Percentiles rank a stretch among this genome's conserved stretches.
phyloP scores from a whole-genome alignment of 1,140 invertebrate genomes.

The Periplaneta americana region DNA sequence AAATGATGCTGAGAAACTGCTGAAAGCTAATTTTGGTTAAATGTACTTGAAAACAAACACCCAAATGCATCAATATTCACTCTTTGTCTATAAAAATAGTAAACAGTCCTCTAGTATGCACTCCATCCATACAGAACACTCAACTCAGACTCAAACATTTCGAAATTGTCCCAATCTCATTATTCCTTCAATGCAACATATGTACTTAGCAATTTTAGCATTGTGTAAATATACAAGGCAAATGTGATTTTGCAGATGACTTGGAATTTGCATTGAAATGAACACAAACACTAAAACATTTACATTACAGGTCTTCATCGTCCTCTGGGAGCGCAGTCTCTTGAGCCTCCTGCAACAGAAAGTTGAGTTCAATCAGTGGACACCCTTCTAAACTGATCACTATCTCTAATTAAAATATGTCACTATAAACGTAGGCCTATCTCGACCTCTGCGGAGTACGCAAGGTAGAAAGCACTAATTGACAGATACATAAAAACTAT shows the following conservation, averaged over 20 bases:
- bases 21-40: not conserved
- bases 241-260: constrained; percentile 3
- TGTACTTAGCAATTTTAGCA: not conserved
- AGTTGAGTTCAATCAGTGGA: not conserved
- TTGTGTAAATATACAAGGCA: not conserved
- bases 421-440: no score
- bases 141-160: not conserved
- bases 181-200: not conserved
- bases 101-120: constrained; percentile 30
- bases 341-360: constrained; percentile 65
- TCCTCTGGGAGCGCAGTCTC: constrained; percentile 91
- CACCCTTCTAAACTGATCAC: no score
- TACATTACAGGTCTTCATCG: constrained; percentile 95
- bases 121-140: not conserved
- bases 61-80: not conserved
- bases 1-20: not conserved
- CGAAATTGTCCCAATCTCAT: not conserved
- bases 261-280: constrained; percentile 1
- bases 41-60: not conserved
- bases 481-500: no score
- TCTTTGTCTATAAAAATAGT: constrained; percentile 39
- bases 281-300: constrained; percentile 24
- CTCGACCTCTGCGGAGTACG: no score
- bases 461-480: no score
- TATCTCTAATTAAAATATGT: no score